These are phyloP conservation scores for Muscicapa adusta DNA, from an alignment of 2,113 vertebrate species.

Conservation along the genomic window DNA sequence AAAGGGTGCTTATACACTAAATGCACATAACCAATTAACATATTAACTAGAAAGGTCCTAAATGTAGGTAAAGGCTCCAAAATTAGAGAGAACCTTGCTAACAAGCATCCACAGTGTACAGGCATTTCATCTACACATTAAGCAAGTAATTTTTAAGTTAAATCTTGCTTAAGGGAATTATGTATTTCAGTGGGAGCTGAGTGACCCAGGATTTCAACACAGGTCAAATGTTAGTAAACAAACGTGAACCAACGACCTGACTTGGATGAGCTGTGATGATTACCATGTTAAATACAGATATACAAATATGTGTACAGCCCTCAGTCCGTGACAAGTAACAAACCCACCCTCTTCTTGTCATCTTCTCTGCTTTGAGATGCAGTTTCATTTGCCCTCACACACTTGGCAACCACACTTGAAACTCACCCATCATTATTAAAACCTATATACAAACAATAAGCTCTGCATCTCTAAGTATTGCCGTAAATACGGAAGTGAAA, in stretches of 20 bases:
- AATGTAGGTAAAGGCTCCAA: neutral
- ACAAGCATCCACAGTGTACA: neutral
- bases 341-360: neutral
- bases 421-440: neutral
- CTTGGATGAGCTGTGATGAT: neutral
- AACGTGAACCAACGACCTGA: neutral
- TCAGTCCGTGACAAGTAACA: neutral
- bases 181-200: neutral
- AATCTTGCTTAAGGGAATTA: neutral
- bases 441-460: neutral
- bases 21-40: neutral
- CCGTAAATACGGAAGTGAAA: neutral
- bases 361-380: neutral
- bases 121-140: neutral
- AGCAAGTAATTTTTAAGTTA: neutral
- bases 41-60: neutral
- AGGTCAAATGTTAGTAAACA: conserved; percentile 32
- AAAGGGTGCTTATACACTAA: neutral
- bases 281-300: neutral
- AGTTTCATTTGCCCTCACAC: neutral
- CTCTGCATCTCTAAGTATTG: neutral
- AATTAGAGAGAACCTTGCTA: neutral
- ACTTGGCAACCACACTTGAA: neutral
- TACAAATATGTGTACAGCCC: neutral
- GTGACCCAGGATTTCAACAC: conserved; percentile 4